phyloP scores from a whole-genome alignment of 1,140 invertebrate genomes.

The Aphis gossypii region DNA sequence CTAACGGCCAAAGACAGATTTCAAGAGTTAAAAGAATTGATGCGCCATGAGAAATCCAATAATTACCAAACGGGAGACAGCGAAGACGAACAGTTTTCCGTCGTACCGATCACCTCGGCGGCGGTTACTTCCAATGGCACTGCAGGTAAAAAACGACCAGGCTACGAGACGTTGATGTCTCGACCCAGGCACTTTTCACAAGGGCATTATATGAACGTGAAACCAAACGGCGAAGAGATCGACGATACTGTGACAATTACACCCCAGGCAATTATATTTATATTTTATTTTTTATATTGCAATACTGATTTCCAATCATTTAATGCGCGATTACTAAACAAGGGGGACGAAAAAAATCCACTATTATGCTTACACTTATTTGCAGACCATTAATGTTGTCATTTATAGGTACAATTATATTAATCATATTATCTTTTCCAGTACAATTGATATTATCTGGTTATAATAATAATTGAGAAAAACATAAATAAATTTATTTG shows the following conservation, averaged over 20 bases:
- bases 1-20: conserved; percentile 42
- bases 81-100: neutral
- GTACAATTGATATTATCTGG: too few species aligned
- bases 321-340: neutral
- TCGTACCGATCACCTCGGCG: neutral
- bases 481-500: neutral
- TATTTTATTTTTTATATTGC: neutral
- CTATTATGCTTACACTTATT: neutral
- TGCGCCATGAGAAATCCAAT: conserved; percentile 21
- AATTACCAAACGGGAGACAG: neutral
- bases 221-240: neutral
- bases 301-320: neutral
- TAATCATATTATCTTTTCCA: neutral
- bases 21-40: conserved; percentile 17
- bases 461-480: neutral
- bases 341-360: too few species aligned
- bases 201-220: conserved; percentile 31
- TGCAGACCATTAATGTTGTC: neutral
- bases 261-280: neutral
- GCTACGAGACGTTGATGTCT: conserved; percentile 30
- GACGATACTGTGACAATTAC: neutral
- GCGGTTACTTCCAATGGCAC: neutral
- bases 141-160: conserved; percentile 24
- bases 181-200: conserved; percentile 45
- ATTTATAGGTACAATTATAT: neutral